Base-by-base conservation (phyloP, 1,140 invertebrate genomes). In the Heliconius himera region DNA sequence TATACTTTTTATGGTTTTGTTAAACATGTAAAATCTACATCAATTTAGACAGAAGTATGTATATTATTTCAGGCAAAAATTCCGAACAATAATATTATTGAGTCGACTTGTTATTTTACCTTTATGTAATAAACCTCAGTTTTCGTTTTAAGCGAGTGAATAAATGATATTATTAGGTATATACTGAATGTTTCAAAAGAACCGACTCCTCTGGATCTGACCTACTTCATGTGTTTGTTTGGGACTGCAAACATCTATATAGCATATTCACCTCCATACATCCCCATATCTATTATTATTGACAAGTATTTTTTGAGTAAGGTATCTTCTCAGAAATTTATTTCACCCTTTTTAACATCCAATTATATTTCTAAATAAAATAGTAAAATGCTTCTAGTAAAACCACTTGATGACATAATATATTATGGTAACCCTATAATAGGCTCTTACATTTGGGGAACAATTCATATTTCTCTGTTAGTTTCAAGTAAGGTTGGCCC, bases 381-480 rank as follows among this genome's bases (percentile, higher is more conserved):
- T 73, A 49, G 72, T 26, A 56, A 56, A 56, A 33, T 33, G 26
- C 22, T 18, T 36, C 18, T 36, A 36, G 70, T 70, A 71, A 38
- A 36, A 71, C 33, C 60, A 56, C 73, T 74, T 74, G 73, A 56
- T 74, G 46, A 56, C 73, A 33, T 56, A 74, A 33, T 74, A 20
- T 71, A 36, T 36, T 36, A 71, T 71, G 70, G 70, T 38, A 60
- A 22, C 70, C 70, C 66, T 72, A 33, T 83, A 79, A 71, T 71
- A 71, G 70, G 36, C 36, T 6, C 70, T 71, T 71, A 71, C 11
- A 66, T 66, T 83, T 72, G 71, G 75, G 82, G 84, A 85, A 85
- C 81, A 87, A 88, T 87, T 74, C 84, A 83, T 88, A 87, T 89
- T 89, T 89, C 81, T 78, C 73, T 79, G 77, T 38, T 41, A 79